A percentile compares a stretch with the other conserved stretches of the same genome.
These are phyloP conservation scores for Notarius quadriscutis DNA, from an alignment of 2,113 vertebrate genomes.

Conservation along the genomic window DNA sequence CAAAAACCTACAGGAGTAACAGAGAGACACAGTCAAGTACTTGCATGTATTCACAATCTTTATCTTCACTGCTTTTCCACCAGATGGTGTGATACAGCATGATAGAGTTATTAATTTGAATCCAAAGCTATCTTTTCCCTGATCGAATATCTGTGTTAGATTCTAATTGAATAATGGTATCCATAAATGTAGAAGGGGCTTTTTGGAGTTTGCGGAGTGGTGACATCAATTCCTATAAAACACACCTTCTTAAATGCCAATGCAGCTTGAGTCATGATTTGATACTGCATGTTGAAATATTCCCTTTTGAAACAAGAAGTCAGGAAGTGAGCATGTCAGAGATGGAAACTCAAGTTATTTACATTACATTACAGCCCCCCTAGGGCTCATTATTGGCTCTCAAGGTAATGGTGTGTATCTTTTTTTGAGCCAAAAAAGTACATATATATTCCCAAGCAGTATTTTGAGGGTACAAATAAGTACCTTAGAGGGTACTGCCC, in stretches of 20 bases:
- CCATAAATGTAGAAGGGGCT: neutral
- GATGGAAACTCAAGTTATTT: neutral
- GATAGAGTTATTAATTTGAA: neutral
- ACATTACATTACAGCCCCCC: too few species aligned
- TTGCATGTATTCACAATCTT: neutral
- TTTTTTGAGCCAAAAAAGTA: too few species aligned
- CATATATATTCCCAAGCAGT: too few species aligned
- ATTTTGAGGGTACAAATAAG: too few species aligned
- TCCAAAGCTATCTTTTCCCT: neutral
- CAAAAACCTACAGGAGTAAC: conserved; percentile 80
- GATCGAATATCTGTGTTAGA: neutral
- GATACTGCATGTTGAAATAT: neutral
- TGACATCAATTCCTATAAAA: neutral
- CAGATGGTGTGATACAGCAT: neutral
- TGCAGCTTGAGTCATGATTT: neutral
- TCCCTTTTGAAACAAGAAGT: neutral
- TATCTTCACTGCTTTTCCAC: neutral
- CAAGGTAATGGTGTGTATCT: too few species aligned
- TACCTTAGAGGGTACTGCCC: too few species aligned
- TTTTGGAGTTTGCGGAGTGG: neutral
- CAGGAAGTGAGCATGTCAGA: neutral
- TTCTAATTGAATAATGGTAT: neutral
- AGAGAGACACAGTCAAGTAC: neutral
- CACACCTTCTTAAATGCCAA: neutral
- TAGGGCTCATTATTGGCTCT: too few species aligned